Percentiles rank a stretch among this genome's conserved stretches.
Evolutionary conservation across 2,113 vertebrate genomes (phyloP).

Genomic region (Coturnix japonica): DNA sequence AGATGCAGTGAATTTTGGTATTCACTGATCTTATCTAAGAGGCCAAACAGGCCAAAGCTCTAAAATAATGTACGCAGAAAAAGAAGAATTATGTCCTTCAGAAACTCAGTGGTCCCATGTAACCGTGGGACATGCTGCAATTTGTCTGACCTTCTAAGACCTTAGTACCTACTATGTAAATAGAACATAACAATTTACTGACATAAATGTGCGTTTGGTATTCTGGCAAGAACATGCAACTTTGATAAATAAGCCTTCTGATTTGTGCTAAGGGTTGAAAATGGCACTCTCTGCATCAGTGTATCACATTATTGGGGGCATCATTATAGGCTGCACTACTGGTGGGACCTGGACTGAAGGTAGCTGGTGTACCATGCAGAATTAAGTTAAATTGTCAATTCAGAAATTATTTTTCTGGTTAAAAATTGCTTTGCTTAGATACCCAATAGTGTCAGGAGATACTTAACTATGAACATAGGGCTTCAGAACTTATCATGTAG

Average conservation of each 20-base stretch:
- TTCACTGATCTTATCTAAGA: background rate
- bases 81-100: background rate
- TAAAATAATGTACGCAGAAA: background rate
- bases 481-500: background rate
- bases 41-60: background rate
- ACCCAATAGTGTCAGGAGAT: background rate
- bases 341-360: background rate
- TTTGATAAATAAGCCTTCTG: background rate
- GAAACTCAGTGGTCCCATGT: background rate
- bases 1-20: background rate
- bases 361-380: background rate
- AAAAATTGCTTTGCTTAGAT: background rate
- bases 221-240: background rate
- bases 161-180: background rate
- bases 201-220: background rate
- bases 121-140: accelerated
- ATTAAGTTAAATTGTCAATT: background rate
- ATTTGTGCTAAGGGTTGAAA: background rate
- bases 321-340: background rate
- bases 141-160: background rate
- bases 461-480: background rate
- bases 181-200: background rate
- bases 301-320: background rate
- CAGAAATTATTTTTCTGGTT: background rate
- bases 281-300: accelerated